A percentile compares a stretch with the other conserved stretches of the same genome.
These are phyloP conservation scores for Eulacestoma nigropectus DNA, from an alignment of 2,113 vertebrate species.

Conservation along the genomic window DNA sequence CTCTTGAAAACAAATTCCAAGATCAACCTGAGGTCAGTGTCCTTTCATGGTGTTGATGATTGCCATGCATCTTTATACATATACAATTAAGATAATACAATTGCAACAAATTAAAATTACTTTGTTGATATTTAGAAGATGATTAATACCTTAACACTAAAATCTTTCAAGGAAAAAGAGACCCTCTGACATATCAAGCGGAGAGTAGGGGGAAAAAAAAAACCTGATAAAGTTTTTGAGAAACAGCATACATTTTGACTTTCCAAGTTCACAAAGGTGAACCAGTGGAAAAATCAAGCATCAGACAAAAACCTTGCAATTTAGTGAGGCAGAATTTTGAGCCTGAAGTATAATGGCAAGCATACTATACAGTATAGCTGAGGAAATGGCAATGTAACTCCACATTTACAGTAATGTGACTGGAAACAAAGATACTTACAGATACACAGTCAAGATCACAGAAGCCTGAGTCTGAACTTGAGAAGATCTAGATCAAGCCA, in stretches of 20 bases:
- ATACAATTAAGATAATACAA: not conserved
- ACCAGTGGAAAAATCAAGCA: not conserved
- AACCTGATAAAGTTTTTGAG: not conserved
- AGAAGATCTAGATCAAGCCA: not conserved
- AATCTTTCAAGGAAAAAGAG: not conserved
- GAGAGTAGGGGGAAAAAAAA: rapidly evolving
- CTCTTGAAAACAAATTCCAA: not conserved
- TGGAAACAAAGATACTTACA: not conserved
- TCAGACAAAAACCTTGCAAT: not conserved
- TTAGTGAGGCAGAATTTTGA: not conserved
- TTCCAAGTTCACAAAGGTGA: not conserved
- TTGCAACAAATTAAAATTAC: not conserved
- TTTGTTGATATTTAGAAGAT: not conserved
- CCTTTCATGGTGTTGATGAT: not conserved
- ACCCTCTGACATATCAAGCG: not conserved
- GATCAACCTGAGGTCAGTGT: not conserved
- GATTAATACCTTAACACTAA: not conserved
- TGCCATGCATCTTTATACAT: not conserved
- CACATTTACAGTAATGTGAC: not conserved
- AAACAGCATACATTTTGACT: not conserved
- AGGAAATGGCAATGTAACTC: not conserved
- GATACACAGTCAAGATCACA: not conserved
- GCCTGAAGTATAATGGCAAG: not conserved
- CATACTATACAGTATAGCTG: not conserved
- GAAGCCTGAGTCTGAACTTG: not conserved